Evolutionary conservation across 2,113 vertebrate genomes (phyloP).

Genomic region (Psammodynastes pulverulentus): DNA sequence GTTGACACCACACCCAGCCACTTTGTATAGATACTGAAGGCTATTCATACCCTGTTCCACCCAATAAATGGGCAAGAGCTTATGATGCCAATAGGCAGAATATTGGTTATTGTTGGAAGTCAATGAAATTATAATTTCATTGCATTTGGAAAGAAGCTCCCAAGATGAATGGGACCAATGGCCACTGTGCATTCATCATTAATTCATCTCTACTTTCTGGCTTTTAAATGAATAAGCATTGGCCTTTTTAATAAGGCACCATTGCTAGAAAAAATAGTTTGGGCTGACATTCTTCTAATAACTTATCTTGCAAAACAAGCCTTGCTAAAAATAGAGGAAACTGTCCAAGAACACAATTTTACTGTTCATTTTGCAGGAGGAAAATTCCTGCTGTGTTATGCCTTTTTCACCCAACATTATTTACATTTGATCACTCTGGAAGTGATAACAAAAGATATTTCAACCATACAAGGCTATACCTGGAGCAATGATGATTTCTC

Average conservation of each 20-base stretch:
- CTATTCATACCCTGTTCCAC: background rate
- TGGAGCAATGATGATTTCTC: conserved; percentile 35
- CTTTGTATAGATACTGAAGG: background rate
- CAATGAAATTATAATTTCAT: conserved; percentile 69
- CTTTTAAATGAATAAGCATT: conserved; percentile 63
- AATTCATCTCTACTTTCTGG: conserved; percentile 63
- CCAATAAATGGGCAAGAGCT: conserved; percentile 14
- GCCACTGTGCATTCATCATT: conserved; percentile 67
- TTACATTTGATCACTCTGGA: conserved; percentile 37
- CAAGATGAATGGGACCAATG: conserved; percentile 55
- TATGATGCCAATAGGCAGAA: conserved; percentile 62
- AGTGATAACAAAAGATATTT: conserved; percentile 32
- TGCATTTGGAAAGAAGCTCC: conserved; percentile 56
- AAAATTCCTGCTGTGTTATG: background rate
- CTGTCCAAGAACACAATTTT: too few relatives aligned
- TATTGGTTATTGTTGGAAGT: conserved; percentile 66
- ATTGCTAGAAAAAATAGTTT: conserved; percentile 8
- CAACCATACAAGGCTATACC: conserved; percentile 18
- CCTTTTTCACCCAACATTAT: conserved; percentile 32
- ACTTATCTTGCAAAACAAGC: background rate
- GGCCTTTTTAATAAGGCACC: conserved; percentile 57
- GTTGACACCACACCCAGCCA: background rate
- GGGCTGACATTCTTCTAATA: background rate
- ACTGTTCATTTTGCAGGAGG: background rate
- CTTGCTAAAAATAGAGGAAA: background rate